Evolutionary conservation across 2,797 vertebrate genomes (phyloP).

Genomic region (Tokudaia tokunoshimensis): DNA sequence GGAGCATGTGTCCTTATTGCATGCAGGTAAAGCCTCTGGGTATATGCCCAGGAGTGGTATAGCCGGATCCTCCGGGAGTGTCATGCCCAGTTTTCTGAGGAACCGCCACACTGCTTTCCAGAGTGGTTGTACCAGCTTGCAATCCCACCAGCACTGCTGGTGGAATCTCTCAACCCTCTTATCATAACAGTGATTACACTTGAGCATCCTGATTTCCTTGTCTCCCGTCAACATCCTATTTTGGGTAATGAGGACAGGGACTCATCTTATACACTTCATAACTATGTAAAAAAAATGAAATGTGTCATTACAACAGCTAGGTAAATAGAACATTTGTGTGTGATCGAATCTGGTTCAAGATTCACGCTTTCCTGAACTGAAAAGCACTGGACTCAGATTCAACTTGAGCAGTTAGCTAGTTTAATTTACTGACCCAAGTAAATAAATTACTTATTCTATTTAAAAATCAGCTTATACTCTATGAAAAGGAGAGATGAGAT

Average conservation of each 20-base stretch:
- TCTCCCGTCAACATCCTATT: neutral
- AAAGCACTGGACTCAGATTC: neutral
- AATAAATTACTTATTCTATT: neutral
- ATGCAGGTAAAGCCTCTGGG: too few relatives aligned
- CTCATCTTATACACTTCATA: neutral
- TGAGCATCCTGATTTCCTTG: constrained; percentile 4
- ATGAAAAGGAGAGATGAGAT: neutral
- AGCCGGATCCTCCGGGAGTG: too few relatives aligned
- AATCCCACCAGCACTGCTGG: too few relatives aligned
- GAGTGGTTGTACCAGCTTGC: too few relatives aligned
- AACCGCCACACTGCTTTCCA: too few relatives aligned
- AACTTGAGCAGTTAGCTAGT: neutral
- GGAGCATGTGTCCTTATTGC: too few relatives aligned
- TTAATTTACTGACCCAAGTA: neutral
- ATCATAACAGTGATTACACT: neutral
- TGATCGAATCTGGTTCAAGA: neutral
- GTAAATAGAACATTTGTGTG: neutral
- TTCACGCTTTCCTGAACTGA: neutral
- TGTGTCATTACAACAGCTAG: neutral
- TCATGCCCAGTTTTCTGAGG: too few relatives aligned
- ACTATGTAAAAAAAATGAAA: constrained; percentile 1
- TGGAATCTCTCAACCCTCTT: neutral
- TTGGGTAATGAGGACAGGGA: neutral
- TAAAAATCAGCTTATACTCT: neutral
- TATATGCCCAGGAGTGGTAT: too few relatives aligned